Percentiles rank a stretch among this genome's conserved stretches.
phyloP scores from a whole-genome alignment of 2,113 vertebrate genomes.

The Rafetus swinhoei region DNA sequence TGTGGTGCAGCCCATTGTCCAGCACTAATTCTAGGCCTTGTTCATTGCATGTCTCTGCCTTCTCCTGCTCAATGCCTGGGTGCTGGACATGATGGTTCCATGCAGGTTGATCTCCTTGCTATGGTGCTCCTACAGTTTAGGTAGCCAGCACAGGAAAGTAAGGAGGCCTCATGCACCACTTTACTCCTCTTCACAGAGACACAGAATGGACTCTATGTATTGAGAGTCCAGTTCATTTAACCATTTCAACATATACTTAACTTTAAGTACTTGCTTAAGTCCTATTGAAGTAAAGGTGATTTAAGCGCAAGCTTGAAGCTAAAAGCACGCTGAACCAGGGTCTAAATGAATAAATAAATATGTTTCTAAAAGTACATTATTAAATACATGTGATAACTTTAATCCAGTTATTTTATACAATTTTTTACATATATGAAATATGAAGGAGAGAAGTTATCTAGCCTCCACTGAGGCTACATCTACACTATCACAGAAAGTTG shows the following conservation, averaged over 20 bases:
- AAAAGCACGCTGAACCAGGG: neutral
- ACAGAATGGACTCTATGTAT: neutral
- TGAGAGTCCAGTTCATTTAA: neutral
- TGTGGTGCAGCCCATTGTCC: neutral
- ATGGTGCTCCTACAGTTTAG: too few relatives aligned
- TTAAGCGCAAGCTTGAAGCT: neutral
- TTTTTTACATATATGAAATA: neutral
- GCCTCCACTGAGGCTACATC: neutral
- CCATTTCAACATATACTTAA: neutral
- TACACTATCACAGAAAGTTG: too few relatives aligned
- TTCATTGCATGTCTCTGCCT: neutral
- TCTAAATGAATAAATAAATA: neutral
- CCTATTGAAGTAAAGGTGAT: neutral
- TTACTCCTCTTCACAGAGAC: neutral
- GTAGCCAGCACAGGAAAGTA: neutral
- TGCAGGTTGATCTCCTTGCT: too few relatives aligned
- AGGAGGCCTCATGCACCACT: accelerated
- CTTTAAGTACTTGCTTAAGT: neutral
- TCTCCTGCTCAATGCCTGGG: neutral
- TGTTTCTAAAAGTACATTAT: neutral
- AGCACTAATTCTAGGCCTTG: accelerated
- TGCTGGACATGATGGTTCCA: too few relatives aligned
- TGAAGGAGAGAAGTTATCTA: neutral
- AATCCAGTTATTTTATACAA: neutral
- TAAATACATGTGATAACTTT: accelerated